phyloP scores from a whole-genome alignment of 1,140 invertebrate genomes.

The Ooceraea biroi region DNA sequence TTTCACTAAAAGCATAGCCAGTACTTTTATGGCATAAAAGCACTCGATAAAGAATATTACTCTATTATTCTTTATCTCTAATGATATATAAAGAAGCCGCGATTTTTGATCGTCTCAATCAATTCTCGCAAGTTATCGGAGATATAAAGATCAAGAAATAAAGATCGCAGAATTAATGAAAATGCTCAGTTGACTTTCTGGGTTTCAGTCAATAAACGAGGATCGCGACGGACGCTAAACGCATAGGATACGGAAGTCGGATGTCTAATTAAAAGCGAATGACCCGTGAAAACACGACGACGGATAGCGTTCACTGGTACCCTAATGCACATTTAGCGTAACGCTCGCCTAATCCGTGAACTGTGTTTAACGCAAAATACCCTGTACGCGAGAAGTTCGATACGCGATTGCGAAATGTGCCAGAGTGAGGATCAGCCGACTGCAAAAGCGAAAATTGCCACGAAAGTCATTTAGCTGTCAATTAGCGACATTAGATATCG shows the following conservation, averaged over 20 bases:
- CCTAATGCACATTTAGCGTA: slow-evolving; percentile 54
- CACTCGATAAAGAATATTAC: no score
- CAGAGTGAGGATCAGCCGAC: not conserved
- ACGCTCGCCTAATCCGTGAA: slow-evolving; percentile 37
- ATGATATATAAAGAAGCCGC: no score
- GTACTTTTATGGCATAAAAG: no score
- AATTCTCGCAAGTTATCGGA: no score
- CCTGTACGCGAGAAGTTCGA: not conserved
- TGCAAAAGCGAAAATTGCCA: not conserved
- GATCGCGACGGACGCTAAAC: slow-evolving; percentile 16
- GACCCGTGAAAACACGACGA: slow-evolving; percentile 72
- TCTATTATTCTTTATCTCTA: no score
- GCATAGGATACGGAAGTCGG: slow-evolving; percentile 67
- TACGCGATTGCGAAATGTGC: not conserved
- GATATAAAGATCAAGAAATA: no score
- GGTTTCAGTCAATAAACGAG: no score
- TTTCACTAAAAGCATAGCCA: no score
- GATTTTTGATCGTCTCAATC: no score
- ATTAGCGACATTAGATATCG: not conserved
- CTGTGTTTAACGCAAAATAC: slow-evolving; percentile 11
- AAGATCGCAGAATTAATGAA: no score
- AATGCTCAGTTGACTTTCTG: no score
- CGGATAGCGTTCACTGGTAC: slow-evolving; percentile 38
- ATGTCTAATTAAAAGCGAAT: slow-evolving; percentile 77
- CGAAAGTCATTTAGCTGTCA: not conserved